Base-by-base conservation (phyloP, 2,888 invertebrate genomes). In the Drosophila emarginata region DNA sequence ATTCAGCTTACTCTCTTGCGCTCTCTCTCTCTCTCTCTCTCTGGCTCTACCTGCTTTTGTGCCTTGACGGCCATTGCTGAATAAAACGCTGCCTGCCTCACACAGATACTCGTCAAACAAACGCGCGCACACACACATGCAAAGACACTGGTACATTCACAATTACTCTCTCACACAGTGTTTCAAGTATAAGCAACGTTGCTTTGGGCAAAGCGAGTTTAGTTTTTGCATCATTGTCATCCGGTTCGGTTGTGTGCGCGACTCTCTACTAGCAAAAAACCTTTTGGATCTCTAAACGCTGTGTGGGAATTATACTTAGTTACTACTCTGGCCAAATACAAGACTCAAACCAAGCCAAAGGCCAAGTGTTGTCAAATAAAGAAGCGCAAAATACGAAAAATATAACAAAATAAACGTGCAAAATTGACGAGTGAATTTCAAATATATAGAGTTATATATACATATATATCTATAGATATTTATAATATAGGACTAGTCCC, bases 211-310 rank as follows among this genome's bases (percentile, higher is more conserved):
- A 21, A 64, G 32, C 60, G 60, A 79, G 69, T 78, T 78, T 79
- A 91, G 90, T 91, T 87, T 89, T 86, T 87, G 82, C 78, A 83
- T 85, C 85, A 77, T 86, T 80, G 77, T 88, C 80, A 74, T 75
- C 72, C 77, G 77, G 84, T 80, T 76, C 82, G 85, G 90, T 61
- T 65, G 61, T 61, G 75, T 62, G 75, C 75, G 54, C 15, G 40
- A 18, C 40, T 40, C 18, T 45, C 45, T 1, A 32, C 11, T 32
- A 21, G 18, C 18, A 18, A 45, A 18, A 45, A 45, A 45, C 45
- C 32, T 58, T 56, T 60, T 61, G 61, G 37, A 57, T 53, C 67
- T 61, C 37, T 57, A 37, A 45, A 45, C 45, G 45, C 45, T 45
- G 45, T 45, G 18, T 45, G 45, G 45, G 45, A 45, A 45, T 45